These are phyloP conservation scores for Cliona cf. orientalis DNA, from an alignment of 37 sponge, comb jelly and placozoan species.

Conservation along the genomic window DNA sequence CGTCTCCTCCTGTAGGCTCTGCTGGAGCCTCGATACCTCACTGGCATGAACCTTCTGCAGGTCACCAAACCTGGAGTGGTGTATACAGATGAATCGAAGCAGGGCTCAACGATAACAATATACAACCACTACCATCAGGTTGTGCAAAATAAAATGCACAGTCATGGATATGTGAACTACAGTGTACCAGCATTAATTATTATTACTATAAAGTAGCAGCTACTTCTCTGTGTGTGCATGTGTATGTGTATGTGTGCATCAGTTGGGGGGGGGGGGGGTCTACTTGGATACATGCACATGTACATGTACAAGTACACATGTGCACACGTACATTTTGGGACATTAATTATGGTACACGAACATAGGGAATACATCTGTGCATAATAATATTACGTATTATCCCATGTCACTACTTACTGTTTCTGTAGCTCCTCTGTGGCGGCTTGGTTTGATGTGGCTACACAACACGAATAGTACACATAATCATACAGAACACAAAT, in stretches of 20 bases:
- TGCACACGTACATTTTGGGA: background rate
- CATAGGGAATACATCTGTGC: background rate
- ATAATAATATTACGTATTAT: background rate
- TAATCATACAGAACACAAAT: background rate
- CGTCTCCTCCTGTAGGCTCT: constrained; percentile 29
- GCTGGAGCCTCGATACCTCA: constrained; percentile 14
- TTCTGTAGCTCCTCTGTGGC: constrained; percentile 19
- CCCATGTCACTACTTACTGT: constrained; percentile 10
- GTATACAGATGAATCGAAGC: background rate
- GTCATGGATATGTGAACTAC: background rate
- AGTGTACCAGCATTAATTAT: background rate
- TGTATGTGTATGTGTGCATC: too few species aligned
- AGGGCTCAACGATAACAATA: background rate
- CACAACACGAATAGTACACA: background rate
- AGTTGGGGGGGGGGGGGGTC: too few species aligned
- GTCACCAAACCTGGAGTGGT: constrained; percentile 31
- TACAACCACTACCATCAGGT: too few species aligned
- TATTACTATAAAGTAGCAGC: too few species aligned
- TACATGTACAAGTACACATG: background rate
- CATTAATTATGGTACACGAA: background rate
- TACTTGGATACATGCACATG: background rate
- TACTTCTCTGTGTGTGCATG: too few species aligned
- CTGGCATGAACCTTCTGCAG: constrained; percentile 7
- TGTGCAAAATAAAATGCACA: too few species aligned
- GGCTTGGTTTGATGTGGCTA: constrained; percentile 5